These are phyloP conservation scores for Clusia tigrina DNA, from an alignment of 2,888 invertebrate species.

Conservation along the genomic window DNA sequence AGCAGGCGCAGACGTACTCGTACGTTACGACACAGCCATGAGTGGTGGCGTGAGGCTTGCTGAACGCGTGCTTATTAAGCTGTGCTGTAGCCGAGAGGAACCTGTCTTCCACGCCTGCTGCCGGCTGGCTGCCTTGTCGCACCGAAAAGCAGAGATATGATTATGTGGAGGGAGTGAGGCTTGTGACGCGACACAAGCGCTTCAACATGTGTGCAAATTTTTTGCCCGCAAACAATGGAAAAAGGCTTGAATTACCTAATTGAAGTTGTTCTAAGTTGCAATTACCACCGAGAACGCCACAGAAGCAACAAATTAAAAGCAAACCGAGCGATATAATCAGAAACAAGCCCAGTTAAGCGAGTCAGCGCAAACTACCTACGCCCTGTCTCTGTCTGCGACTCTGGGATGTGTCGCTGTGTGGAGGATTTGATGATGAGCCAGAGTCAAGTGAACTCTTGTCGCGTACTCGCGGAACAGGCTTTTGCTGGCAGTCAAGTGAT, in stretches of 20 bases:
- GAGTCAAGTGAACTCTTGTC: neutral
- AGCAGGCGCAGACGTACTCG: neutral
- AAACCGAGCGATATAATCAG: too few species aligned
- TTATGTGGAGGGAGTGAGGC: neutral
- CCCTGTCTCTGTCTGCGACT: neutral
- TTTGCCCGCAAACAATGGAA: neutral
- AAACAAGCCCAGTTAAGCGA: neutral
- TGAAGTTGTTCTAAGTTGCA: constrained; percentile 38
- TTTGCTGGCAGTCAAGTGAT: too few species aligned
- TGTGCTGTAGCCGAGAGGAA: neutral
- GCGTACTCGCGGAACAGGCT: neutral
- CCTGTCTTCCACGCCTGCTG: too few species aligned
- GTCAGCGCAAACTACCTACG: neutral
- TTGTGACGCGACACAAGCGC: neutral
- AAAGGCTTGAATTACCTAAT: constrained; percentile 51
- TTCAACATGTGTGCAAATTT: constrained; percentile 18
- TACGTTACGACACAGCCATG: neutral
- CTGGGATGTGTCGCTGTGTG: neutral
- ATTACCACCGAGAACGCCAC: constrained; percentile 24
- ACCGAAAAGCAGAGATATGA: neutral
- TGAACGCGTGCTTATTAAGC: neutral
- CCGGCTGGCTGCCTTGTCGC: neutral
- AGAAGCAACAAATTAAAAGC: neutral
- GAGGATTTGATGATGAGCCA: neutral
- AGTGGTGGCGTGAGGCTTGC: neutral